phyloP scores from a whole-genome alignment of 2,888 invertebrate species.

The Alloscopus bannaensis region DNA sequence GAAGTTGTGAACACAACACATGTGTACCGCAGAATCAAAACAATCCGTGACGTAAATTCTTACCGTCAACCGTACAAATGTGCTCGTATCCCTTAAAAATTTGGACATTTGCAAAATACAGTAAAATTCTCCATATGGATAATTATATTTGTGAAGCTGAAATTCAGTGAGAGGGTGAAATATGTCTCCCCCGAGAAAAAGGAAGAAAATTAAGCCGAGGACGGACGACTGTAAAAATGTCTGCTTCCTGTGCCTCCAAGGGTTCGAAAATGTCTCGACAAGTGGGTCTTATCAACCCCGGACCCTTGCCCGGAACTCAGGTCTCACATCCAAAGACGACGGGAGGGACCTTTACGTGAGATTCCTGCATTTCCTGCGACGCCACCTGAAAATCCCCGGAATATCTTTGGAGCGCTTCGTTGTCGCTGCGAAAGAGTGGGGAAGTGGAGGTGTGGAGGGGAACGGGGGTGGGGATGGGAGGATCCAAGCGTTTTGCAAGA shows the following conservation, averaged over 20 bases:
- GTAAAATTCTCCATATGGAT: too few species aligned
- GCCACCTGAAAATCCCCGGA: conserved; percentile 11
- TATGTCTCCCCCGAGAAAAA: too few species aligned
- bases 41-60: too few species aligned
- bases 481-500: conserved; percentile 18
- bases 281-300: not conserved
- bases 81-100: too few species aligned
- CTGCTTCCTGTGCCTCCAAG: not conserved
- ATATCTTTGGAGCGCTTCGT: not conserved
- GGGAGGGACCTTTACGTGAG: conserved; percentile 7
- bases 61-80: too few species aligned
- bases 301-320: not conserved
- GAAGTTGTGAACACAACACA: too few species aligned
- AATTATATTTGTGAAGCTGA: too few species aligned
- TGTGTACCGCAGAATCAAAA: too few species aligned
- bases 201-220: too few species aligned
- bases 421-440: not conserved
- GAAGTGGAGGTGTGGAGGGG: not conserved
- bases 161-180: too few species aligned
- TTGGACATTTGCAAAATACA: too few species aligned
- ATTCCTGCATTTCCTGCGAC: conserved; percentile 8
- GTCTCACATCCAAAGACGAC: not conserved
- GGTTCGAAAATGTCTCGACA: not conserved
- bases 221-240: too few species aligned
- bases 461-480: not conserved